A percentile compares a stretch with the other conserved stretches of the same genome.
Conservation (phyloP, 53 echinoderm and acorn worm genomes). For the Zoroaster sp. region DNA sequence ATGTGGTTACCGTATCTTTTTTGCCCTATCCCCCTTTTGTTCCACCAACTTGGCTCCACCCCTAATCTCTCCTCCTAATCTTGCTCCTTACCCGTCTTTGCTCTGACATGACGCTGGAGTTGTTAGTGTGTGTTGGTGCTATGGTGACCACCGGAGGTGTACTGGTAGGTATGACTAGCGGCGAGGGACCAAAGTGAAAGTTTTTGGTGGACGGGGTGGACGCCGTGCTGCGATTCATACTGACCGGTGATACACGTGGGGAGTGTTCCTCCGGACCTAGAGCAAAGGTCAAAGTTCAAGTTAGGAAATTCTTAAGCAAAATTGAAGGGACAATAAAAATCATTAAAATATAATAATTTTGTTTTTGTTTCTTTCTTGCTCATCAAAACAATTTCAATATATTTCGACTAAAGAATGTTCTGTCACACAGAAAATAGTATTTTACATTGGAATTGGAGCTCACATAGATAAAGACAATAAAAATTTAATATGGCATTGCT, state of each 20-base stretch:
- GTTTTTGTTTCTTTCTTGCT: no score
- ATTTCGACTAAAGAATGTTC: no score
- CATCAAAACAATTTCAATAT: no score
- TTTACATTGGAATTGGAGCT: no score
- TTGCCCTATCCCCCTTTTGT: background rate
- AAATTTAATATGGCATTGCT: no score
- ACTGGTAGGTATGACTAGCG: conserved; percentile 87
- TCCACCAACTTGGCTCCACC: background rate
- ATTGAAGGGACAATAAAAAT: no score
- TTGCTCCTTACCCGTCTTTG: conserved; percentile 74
- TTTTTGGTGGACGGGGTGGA: conserved; percentile 89
- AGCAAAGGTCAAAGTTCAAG: background rate
- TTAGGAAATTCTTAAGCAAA: no score
- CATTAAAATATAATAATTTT: no score
- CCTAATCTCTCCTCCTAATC: background rate
- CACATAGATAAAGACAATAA: no score
- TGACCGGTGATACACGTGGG: conserved; percentile 88
- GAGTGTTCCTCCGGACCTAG: conserved; percentile 90
- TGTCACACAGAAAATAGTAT: no score
- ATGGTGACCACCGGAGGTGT: conserved; percentile 98
- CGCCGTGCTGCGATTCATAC: conserved; percentile 86
- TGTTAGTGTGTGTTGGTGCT: conserved; percentile 92
- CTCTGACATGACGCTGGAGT: conserved; percentile 73
- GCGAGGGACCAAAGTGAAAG: conserved; percentile 88
- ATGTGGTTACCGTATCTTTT: no score